phyloP scores from a whole-genome alignment of 2,888 invertebrate genomes.

The Euphydryas editha region DNA sequence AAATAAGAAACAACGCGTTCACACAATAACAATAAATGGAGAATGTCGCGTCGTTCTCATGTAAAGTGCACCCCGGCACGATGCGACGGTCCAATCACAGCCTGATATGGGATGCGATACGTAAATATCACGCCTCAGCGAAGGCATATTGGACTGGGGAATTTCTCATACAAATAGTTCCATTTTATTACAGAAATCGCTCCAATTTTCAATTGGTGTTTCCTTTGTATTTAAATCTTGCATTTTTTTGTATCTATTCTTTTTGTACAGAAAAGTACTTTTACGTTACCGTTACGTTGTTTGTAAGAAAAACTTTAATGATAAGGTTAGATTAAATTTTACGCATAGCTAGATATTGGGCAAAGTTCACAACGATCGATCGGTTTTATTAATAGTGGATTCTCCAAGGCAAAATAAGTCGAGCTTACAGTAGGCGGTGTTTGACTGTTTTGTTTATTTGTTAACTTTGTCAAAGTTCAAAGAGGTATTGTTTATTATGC shows the following conservation, averaged over 20 bases:
- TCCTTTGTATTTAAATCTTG: neutral
- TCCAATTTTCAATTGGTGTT: constrained; percentile 15
- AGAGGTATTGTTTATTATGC: neutral
- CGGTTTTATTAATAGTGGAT: neutral
- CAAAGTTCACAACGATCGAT: neutral
- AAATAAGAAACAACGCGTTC: constrained; percentile 16
- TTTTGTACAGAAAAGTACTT: no score
- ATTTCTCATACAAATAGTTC: constrained; percentile 30
- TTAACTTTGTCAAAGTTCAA: neutral
- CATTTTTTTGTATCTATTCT: neutral
- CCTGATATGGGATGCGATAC: constrained; percentile 32
- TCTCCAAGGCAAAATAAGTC: neutral
- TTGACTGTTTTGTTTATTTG: neutral
- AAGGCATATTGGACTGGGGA: constrained; percentile 31
- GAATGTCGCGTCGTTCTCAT: constrained; percentile 34
- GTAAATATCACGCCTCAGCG: constrained; percentile 33
- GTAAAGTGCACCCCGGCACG: constrained; percentile 36
- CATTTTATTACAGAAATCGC: constrained; percentile 25
- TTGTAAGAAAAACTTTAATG: no score
- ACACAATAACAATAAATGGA: constrained; percentile 28
- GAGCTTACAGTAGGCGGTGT: neutral
- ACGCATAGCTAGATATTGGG: neutral
- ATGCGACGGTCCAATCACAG: constrained; percentile 35
- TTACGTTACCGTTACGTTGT: no score
- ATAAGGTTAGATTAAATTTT: no score